phyloP scores from a whole-genome alignment of 1,140 invertebrate genomes.

The Conus betulinus region DNA sequence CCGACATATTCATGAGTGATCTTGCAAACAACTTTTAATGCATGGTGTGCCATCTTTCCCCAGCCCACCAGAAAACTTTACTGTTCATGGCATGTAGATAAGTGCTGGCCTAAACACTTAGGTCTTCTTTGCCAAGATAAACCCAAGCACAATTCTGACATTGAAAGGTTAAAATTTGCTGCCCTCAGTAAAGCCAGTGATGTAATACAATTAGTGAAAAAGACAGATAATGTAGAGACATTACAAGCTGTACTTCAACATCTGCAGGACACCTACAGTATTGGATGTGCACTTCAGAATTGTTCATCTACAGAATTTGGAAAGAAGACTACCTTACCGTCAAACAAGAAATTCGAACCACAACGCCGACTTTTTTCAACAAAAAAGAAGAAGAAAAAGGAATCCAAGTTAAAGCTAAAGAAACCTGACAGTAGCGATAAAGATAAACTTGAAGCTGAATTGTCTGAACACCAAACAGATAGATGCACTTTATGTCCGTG shows the following conservation, averaged over 20 bases:
- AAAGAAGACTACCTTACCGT: background rate
- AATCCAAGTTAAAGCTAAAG: constrained; percentile 2
- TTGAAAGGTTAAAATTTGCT: background rate
- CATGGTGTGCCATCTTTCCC: too few relatives aligned
- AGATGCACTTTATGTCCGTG: background rate
- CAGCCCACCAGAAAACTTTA: too few relatives aligned
- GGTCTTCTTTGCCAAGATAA: background rate
- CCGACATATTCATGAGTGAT: too few relatives aligned
- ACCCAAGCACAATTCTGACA: background rate
- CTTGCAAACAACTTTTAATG: too few relatives aligned
- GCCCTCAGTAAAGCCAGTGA: constrained; percentile 1
- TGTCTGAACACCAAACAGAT: background rate
- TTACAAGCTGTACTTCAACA: background rate
- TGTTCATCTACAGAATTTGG: background rate
- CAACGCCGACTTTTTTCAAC: constrained; percentile 2
- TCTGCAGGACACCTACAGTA: background rate
- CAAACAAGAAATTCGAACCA: background rate
- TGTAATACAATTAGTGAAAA: background rate
- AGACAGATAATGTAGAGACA: background rate
- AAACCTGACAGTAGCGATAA: background rate
- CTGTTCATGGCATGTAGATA: too few relatives aligned
- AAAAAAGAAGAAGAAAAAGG: background rate
- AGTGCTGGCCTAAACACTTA: too few relatives aligned
- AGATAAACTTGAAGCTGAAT: background rate
- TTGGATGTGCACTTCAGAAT: background rate